These are phyloP conservation scores for Regulus satrapa DNA, from an alignment of 2,113 vertebrate species.

Conservation along the genomic window DNA sequence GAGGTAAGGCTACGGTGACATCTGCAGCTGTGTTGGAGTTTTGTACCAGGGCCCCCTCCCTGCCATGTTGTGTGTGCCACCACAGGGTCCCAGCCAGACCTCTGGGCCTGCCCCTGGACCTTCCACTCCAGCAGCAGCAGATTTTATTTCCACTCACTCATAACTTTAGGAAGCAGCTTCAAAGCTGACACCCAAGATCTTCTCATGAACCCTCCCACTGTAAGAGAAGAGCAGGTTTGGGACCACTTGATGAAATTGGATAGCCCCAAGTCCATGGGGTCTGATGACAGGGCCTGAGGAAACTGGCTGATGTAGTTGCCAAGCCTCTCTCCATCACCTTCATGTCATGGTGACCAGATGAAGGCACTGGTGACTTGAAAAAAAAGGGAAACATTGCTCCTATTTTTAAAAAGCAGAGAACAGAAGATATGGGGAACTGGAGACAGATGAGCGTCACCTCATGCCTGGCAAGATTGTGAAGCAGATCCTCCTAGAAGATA, in stretches of 20 bases:
- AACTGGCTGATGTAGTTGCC: neutral
- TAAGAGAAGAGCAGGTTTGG: neutral
- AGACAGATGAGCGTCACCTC: neutral
- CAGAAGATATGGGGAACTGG: neutral
- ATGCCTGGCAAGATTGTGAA: neutral
- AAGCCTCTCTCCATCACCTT: neutral
- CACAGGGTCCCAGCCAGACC: too few species aligned
- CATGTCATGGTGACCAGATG: neutral
- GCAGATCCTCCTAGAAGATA: neutral
- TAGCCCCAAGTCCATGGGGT: neutral
- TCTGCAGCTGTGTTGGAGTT: neutral
- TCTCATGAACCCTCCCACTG: neutral
- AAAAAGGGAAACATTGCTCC: neutral
- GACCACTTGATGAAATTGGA: neutral
- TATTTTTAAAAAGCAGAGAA: neutral
- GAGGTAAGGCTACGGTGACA: neutral
- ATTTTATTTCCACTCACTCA: neutral
- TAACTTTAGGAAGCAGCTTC: neutral
- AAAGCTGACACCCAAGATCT: neutral
- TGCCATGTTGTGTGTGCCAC: rapidly evolving
- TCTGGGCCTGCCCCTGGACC: rapidly evolving
- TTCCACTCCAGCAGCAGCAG: neutral
- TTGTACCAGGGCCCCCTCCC: rapidly evolving
- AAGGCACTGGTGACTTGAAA: neutral
- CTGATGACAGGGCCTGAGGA: neutral